Conservation (phyloP, 2,888 invertebrate genomes). For the Hirudinaria manillensis region DNA sequence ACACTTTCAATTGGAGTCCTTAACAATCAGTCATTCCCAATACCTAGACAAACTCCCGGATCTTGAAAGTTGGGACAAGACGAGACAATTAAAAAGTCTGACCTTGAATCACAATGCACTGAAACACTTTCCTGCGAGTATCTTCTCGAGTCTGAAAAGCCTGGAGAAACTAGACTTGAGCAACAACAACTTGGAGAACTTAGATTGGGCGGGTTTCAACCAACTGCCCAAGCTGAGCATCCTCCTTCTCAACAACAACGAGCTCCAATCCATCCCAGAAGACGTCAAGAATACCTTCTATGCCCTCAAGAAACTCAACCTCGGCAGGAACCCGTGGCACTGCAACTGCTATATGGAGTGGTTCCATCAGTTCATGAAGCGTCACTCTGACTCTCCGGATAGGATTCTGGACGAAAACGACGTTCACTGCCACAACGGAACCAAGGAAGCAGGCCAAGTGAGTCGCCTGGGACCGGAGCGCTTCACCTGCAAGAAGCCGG, state of each 20-base stretch:
- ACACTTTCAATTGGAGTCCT: constrained; percentile 31
- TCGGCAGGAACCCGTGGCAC: constrained; percentile 38
- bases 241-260: constrained; percentile 36
- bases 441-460: constrained; percentile 23
- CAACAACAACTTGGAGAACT: constrained; percentile 31
- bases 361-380: constrained; percentile 36
- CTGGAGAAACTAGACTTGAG: constrained; percentile 35
- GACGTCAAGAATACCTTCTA: constrained; percentile 34
- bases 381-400: constrained; percentile 30
- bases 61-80: constrained; percentile 21
- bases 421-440: constrained; percentile 32
- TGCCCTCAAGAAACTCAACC: constrained; percentile 37
- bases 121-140: background rate
- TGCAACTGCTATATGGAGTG: constrained; percentile 39
- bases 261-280: constrained; percentile 36
- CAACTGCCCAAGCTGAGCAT: constrained; percentile 36
- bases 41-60: constrained; percentile 22
- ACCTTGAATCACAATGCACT: constrained; percentile 31
- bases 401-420: constrained; percentile 34
- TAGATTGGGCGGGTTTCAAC: constrained; percentile 35
- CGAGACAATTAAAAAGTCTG: constrained; percentile 30
- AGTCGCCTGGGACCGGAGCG: background rate
- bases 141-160: constrained; percentile 30
- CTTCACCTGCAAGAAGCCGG: constrained; percentile 34
- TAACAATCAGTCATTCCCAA: constrained; percentile 32